phyloP scores from a whole-genome alignment of 2,113 vertebrate species.

The Epinephelus moara region DNA sequence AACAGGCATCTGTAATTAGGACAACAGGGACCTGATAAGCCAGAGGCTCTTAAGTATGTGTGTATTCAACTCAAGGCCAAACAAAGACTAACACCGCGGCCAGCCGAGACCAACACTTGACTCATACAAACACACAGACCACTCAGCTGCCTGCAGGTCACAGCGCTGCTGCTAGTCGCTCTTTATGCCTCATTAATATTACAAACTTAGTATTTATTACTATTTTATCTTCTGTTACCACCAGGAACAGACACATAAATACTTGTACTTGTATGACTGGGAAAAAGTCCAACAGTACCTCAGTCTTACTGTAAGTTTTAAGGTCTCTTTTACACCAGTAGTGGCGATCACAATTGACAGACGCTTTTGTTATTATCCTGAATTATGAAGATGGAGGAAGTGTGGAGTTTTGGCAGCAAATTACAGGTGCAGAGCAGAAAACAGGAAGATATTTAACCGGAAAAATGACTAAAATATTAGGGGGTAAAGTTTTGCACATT shows the following conservation, averaged over 20 bases:
- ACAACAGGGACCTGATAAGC: slow-evolving; percentile 35
- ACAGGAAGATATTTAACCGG: too few relatives aligned
- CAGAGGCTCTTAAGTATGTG: slow-evolving; percentile 3
- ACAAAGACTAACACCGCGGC: neutral
- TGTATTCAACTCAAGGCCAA: slow-evolving; percentile 35
- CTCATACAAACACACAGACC: neutral
- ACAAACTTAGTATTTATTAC: neutral
- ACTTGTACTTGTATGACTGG: neutral
- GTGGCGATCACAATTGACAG: too few relatives aligned
- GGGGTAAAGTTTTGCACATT: too few relatives aligned
- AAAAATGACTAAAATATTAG: too few relatives aligned
- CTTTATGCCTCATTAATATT: neutral
- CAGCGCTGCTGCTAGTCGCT: neutral
- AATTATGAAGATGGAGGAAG: too few relatives aligned
- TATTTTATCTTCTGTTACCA: neutral
- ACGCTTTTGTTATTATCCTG: too few relatives aligned
- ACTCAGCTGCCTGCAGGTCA: neutral
- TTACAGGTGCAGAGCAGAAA: too few relatives aligned
- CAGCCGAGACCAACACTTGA: neutral
- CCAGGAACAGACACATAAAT: neutral
- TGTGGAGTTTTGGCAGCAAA: too few relatives aligned
- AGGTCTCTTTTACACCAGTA: too few relatives aligned
- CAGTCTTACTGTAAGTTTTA: too few relatives aligned
- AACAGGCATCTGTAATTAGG: slow-evolving; percentile 40
- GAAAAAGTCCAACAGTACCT: neutral